Evolutionary conservation across 1,140 invertebrate genomes (phyloP), one percentile per base, ranked within the genome.

Genomic region (Bombus breviceps): DNA sequence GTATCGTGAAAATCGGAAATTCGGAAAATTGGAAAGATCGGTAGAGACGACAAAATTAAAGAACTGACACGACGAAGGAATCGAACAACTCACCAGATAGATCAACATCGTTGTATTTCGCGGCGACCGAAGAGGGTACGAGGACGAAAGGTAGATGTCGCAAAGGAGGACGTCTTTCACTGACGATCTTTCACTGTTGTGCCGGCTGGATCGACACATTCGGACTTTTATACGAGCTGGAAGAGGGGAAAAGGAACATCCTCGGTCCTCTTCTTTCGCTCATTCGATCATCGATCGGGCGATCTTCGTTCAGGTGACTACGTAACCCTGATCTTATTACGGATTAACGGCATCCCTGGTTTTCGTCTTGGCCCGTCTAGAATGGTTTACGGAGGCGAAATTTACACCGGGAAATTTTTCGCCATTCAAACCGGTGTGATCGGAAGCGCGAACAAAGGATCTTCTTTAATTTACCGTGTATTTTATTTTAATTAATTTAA

Each of bases 171-270:
- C 83, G 83, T 85, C 83, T 89, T 92, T 87, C 88, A 86, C 80
- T 74, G 85, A 87, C 91, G 90, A 84, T 89, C 91, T 92, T 89
- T 92, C 92, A 91, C 90, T 86, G 90, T 87, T 88, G 74, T 92
- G 92, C 81, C 86, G 85, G 89, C 82, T 47, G 85, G 87, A 78
- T 85, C 86, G 91, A 86, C 86, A 90, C 89, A 86, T 86, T 82
- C 88, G 88, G 80, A 92, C 90, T 90, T 92, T 92, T 92, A 92
- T 92, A 92, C 66, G 75, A 43, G 81, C 62, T 18, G 12, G 47
- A 13, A 75, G 84, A 69, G 84, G 84, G 84, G 84, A 81, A 86
- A 86, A 81, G 84, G 59, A 86, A 66, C 84, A 81, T 85, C 83
- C 83, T 73, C 83, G 83, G 73, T 85, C 71, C 79, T 85, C 84